Evolutionary conservation across 2,888 invertebrate genomes (phyloP), one percentile per base, ranked within the genome.

Genomic region (Luffia ferchaultella): DNA sequence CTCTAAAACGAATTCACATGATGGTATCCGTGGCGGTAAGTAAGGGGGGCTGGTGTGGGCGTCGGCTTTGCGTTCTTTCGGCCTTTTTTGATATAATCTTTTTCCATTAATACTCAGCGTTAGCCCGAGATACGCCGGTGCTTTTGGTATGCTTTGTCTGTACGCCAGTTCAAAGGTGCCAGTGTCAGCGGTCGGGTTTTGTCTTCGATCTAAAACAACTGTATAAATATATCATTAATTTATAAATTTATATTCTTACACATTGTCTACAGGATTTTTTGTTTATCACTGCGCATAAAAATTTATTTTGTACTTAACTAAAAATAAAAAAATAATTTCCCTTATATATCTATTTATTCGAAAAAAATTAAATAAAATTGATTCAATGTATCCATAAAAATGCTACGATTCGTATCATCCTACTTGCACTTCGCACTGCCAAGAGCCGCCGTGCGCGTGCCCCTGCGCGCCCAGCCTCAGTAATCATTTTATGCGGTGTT

Each of bases 111-210:
- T 85, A 9, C 90, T 87, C 40, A 92, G 67, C 16, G 89, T 90
- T 58, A 90, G 84, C 0, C 93, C 93, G 55, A 93, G 86, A 67
- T 93, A 94, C 0, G 93, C 93, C 12, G 93, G 93, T 0, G 90
- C 90, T 60, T 90, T 90, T 0, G 93, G 92, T 56, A 92, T 85
- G 48, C 87, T 76, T 72, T 95, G 95, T 52, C 88, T 90, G 68
- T 93, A 95, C 5, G 90, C 89, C 57, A 93, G 67, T 64, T 94
- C 93, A 62, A 95, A 95, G 54, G 89, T 86, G 16, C 95, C 95
- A 1, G 93, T 93, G 56, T 92, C 90, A 0, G 93, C 90, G 48
- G 89, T 90, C 18, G 88, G 86, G 65, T 92, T 90, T 50, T 80
- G 76, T 48, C 89, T 87, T 51, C 89, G 86, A 68, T 95, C 95